Conservation (phyloP, 1,140 invertebrate species). For the Pinna nobilis region DNA sequence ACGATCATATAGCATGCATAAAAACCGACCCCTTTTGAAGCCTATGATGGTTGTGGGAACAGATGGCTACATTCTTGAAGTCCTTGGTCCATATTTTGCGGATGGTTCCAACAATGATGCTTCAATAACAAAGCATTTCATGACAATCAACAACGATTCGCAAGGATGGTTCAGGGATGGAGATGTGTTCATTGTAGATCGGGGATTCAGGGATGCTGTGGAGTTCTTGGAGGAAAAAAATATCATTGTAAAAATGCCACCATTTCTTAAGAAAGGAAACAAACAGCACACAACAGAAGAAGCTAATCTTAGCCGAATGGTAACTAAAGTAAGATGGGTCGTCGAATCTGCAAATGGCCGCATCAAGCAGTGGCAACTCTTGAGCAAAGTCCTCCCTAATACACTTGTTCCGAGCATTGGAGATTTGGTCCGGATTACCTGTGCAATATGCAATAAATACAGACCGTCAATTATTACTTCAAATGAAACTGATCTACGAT, state of each 20-base stretch:
- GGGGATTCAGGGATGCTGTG: constrained; percentile 27
- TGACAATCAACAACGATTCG: neutral
- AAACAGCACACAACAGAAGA: constrained; percentile 29
- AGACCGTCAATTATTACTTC: neutral
- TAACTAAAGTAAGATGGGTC: constrained; percentile 27
- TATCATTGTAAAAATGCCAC: neutral
- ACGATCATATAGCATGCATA: neutral
- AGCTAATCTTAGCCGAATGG: constrained; percentile 12
- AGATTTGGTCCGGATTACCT: neutral
- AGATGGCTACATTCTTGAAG: constrained; percentile 4
- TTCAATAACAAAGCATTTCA: constrained; percentile 25
- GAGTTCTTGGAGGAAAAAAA: constrained; percentile 8
- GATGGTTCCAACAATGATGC: constrained; percentile 25
- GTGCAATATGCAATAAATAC: constrained; percentile 11
- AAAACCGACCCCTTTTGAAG: constrained; percentile 11
- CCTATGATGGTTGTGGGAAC: constrained; percentile 9
- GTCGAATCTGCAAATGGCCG: constrained; percentile 7
- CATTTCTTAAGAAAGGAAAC: constrained; percentile 11
- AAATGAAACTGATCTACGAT: neutral
- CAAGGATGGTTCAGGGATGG: constrained; percentile 14
- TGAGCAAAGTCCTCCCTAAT: constrained; percentile 20
- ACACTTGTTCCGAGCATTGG: neutral
- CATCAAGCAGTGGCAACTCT: constrained; percentile 18
- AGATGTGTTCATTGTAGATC: constrained; percentile 22
- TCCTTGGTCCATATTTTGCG: constrained; percentile 15